Conservation (phyloP, 2,888 invertebrate species). For the Lasius platythorax region DNA sequence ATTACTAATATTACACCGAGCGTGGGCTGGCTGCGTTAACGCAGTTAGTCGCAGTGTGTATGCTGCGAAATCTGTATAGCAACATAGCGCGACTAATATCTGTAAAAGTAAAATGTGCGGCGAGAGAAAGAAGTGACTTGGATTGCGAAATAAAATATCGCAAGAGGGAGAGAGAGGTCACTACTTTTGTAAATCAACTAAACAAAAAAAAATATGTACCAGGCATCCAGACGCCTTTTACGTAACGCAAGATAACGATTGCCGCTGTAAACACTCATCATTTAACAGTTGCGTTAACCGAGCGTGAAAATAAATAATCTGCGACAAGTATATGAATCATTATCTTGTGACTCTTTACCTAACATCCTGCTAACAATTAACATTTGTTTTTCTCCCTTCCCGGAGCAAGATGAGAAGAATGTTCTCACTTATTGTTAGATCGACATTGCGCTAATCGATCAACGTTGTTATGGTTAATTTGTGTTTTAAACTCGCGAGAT, state of each 20-base stretch:
- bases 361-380: conserved; percentile 59
- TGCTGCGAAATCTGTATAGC: conserved; percentile 10
- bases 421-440: background rate
- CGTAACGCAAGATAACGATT: conserved; percentile 33
- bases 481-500: conserved; percentile 17
- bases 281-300: no score
- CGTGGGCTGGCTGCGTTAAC: conserved; percentile 44
- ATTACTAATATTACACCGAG: conserved; percentile 55
- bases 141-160: conserved; percentile 1
- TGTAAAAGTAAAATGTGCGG: conserved; percentile 2
- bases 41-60: conserved; percentile 4
- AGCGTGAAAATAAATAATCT: conserved; percentile 54
- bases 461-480: conserved; percentile 21
- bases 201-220: background rate
- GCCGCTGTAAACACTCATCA: background rate
- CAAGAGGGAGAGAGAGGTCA: background rate
- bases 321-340: conserved; percentile 27
- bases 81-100: conserved; percentile 33
- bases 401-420: background rate
- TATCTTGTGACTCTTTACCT: conserved; percentile 44
- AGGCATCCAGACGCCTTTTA: background rate
- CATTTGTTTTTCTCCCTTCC: background rate
- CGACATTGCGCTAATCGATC: conserved; percentile 24
- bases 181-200: background rate
- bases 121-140: background rate